These are phyloP conservation scores for Clanis bilineata DNA, from an alignment of 2,888 invertebrate species.

Conservation along the genomic window DNA sequence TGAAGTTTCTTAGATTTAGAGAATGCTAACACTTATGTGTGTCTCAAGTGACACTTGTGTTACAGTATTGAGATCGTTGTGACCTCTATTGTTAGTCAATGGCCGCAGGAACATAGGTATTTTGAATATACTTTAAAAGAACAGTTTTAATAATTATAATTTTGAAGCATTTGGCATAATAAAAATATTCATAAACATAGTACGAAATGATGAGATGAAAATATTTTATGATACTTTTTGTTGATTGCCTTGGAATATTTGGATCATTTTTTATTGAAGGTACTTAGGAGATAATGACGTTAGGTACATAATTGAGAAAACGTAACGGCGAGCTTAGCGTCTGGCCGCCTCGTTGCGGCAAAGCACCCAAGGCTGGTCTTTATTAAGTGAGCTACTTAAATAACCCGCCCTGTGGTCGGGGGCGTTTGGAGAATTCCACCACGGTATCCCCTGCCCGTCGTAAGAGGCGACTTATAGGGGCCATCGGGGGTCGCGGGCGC, in stretches of 20 bases:
- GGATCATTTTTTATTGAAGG: neutral
- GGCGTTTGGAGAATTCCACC: no score
- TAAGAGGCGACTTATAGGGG: no score
- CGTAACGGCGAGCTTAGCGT: neutral
- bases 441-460: no score
- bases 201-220: neutral
- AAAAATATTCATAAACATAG: neutral
- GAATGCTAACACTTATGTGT: neutral
- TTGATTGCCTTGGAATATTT: neutral
- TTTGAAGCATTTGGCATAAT: no score
- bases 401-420: no score
- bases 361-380: neutral
- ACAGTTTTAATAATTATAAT: no score
- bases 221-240: neutral
- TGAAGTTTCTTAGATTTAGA: neutral
- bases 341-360: neutral
- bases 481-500: no score
- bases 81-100: neutral
- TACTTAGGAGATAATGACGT: neutral
- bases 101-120: neutral
- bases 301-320: neutral
- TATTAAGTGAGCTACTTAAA: neutral
- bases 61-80: neutral
- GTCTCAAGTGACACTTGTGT: neutral
- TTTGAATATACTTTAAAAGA: no score